These are phyloP conservation scores for Apoda limacodes DNA, from an alignment of 2,888 invertebrate species.

Conservation along the genomic window DNA sequence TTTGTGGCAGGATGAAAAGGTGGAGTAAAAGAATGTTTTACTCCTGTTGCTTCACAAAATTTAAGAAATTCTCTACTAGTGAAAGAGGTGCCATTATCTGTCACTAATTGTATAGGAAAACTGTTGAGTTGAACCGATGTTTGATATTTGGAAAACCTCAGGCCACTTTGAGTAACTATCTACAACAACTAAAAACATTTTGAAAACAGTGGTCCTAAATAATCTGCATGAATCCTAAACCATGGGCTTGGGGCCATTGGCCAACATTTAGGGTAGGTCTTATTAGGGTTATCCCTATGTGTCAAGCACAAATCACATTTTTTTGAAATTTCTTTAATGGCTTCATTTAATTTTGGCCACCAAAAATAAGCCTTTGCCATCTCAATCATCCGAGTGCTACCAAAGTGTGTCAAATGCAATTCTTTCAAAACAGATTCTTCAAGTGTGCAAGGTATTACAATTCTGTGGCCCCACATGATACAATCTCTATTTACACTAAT, in stretches of 20 bases:
- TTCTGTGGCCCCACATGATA: constrained; percentile 12
- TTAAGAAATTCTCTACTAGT: constrained; percentile 16
- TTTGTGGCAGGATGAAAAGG: constrained; percentile 16
- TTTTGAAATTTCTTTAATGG: constrained; percentile 7
- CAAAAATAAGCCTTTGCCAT: constrained; percentile 13
- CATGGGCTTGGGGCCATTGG: constrained; percentile 10
- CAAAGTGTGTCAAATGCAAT: constrained; percentile 12
- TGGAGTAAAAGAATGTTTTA: constrained; percentile 15
- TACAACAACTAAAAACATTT: constrained; percentile 11
- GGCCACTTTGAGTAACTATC: constrained; percentile 13
- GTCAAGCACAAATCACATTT: constrained; percentile 6
- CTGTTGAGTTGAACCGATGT: constrained; percentile 14
- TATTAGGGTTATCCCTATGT: constrained; percentile 5
- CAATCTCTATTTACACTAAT: constrained; percentile 6
- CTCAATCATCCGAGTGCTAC: constrained; percentile 10
- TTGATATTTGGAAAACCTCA: constrained; percentile 12
- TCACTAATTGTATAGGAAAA: constrained; percentile 16
- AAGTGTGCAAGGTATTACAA: constrained; percentile 7
- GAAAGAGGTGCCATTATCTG: constrained; percentile 17
- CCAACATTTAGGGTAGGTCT: constrained; percentile 7
- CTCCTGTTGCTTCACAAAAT: constrained; percentile 11
- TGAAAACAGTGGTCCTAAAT: constrained; percentile 10
- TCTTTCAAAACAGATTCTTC: constrained; percentile 5
- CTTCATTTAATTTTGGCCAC: constrained; percentile 14
- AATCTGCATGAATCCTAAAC: constrained; percentile 14